Conservation (phyloP, 2,113 vertebrate species). For the Brachyhypopomus occidentalis region DNA sequence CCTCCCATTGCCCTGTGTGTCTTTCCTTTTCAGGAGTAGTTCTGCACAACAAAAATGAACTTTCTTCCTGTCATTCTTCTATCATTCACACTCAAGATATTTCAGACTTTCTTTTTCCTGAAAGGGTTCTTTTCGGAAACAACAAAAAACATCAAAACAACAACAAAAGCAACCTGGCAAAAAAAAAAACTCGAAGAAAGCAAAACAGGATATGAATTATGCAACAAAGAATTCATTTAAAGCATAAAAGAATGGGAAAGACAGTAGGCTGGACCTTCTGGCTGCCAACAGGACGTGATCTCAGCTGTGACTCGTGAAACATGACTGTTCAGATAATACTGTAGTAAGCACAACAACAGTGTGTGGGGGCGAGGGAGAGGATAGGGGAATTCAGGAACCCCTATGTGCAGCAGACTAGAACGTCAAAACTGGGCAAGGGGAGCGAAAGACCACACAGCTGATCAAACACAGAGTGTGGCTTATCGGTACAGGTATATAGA, state of each 20-base stretch:
- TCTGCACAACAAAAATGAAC: conserved; percentile 70
- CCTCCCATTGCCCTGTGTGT: too few relatives aligned
- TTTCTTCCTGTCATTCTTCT: conserved; percentile 72
- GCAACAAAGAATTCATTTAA: conserved; percentile 73
- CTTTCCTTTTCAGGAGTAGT: conserved; percentile 51
- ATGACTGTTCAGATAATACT: conserved; percentile 41
- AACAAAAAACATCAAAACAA: conserved; percentile 70
- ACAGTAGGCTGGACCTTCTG: conserved; percentile 59
- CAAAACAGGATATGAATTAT: conserved; percentile 80
- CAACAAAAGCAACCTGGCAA: conserved; percentile 46
- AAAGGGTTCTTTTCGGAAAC: conserved; percentile 71
- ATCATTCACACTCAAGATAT: conserved; percentile 60
- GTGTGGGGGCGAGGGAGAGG: background rate
- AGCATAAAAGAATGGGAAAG: conserved; percentile 72
- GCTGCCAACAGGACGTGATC: conserved; percentile 66
- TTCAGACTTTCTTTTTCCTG: conserved; percentile 35
- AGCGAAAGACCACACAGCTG: background rate
- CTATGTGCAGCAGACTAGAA: background rate
- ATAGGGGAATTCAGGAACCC: conserved; percentile 13
- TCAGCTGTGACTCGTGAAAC: conserved; percentile 57
- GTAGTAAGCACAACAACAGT: conserved; percentile 42
- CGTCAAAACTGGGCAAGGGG: background rate
- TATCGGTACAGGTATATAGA: background rate
- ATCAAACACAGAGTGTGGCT: background rate
- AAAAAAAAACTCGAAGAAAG: conserved; percentile 49